Evolutionary conservation across 2,797 vertebrate species (phyloP).

Genomic region (Carduelis carduelis): DNA sequence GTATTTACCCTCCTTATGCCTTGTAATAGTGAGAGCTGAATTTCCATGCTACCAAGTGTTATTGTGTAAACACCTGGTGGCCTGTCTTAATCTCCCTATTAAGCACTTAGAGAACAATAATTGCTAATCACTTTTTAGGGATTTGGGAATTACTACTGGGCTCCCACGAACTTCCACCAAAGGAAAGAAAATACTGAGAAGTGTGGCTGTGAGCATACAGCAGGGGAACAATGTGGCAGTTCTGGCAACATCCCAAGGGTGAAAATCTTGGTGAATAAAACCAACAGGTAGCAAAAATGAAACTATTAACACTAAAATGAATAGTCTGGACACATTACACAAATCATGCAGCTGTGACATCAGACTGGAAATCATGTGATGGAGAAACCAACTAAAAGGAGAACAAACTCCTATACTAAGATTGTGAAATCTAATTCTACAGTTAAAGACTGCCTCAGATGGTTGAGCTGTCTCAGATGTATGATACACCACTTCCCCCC

Average conservation of each 20-base stretch:
- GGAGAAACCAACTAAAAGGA: neutral
- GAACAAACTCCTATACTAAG: neutral
- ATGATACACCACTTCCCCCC: rapidly evolving
- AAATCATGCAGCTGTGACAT: neutral
- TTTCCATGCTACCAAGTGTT: neutral
- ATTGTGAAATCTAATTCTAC: neutral
- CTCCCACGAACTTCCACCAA: neutral
- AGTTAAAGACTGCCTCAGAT: neutral
- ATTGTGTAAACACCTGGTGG: conserved; percentile 26
- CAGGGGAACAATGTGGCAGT: neutral
- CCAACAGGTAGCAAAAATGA: neutral
- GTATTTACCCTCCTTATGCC: neutral
- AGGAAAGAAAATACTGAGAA: neutral
- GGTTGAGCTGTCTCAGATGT: neutral
- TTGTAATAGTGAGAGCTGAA: neutral
- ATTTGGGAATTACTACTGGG: neutral
- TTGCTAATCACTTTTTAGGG: conserved; percentile 9
- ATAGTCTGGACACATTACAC: neutral
- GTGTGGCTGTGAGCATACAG: neutral
- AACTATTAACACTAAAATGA: neutral
- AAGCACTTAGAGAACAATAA: conserved; percentile 18
- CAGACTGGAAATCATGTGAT: neutral
- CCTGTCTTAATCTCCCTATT: conserved; percentile 8
- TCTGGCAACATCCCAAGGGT: neutral
- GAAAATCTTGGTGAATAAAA: neutral